Evolutionary conservation across 2,888 invertebrate species (phyloP).

Genomic region (Orchesella flavescens): DNA sequence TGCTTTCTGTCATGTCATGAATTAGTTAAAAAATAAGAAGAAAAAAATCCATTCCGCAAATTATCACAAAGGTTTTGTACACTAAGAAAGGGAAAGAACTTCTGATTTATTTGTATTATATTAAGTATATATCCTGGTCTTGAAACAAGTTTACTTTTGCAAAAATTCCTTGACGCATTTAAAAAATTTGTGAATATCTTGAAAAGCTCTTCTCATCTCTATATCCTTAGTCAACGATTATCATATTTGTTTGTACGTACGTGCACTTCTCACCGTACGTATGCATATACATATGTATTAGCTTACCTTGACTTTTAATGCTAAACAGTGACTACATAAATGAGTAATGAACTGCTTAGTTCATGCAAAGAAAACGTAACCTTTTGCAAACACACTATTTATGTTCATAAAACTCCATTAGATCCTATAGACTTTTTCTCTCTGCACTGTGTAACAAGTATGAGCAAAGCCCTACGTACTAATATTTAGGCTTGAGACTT

Average conservation of each 20-base stretch:
- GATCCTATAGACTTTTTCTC: too few species aligned
- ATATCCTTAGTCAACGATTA: background rate
- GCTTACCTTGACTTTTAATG: constrained; percentile 41
- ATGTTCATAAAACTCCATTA: too few species aligned
- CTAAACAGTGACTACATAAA: background rate
- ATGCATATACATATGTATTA: background rate
- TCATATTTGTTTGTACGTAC: background rate
- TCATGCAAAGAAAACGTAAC: too few species aligned
- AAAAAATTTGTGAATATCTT: constrained; percentile 8
- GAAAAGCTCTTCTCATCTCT: background rate
- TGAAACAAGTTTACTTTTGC: constrained; percentile 19
- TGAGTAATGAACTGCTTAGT: too few species aligned
- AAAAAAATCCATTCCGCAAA: constrained; percentile 13
- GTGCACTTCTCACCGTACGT: background rate
- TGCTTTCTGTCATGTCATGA: too few species aligned
- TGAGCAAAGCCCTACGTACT: too few species aligned
- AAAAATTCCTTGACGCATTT: constrained; percentile 38
- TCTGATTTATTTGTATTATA: constrained; percentile 44
- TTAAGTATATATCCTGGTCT: background rate
- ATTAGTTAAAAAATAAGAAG: constrained; percentile 3
- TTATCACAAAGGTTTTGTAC: background rate
- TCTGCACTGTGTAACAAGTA: too few species aligned
- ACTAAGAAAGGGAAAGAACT: constrained; percentile 14
- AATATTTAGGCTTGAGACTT: too few species aligned
- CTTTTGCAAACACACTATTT: too few species aligned